Evolutionary conservation across 2,113 vertebrate genomes (phyloP).

Genomic region (Nesospiza acunhae): DNA sequence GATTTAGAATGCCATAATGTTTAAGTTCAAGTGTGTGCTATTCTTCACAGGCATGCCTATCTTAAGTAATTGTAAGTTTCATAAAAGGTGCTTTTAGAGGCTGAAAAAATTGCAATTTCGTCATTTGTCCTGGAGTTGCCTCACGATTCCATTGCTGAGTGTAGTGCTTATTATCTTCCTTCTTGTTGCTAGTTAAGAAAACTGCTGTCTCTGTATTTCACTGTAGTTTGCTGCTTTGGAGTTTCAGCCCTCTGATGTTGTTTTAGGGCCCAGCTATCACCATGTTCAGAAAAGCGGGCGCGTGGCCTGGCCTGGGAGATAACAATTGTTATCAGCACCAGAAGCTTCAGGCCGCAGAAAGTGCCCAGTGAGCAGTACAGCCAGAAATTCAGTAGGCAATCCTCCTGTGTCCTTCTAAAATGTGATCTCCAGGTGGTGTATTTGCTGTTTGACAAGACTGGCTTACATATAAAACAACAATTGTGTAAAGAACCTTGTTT

Average conservation of each 20-base stretch:
- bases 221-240: neutral
- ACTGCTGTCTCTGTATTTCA: neutral
- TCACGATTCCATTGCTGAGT: neutral
- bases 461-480: neutral
- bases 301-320: constrained; percentile 12
- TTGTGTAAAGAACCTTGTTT: neutral
- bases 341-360: neutral
- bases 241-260: neutral
- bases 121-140: neutral
- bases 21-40: neutral
- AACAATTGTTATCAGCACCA: constrained; percentile 33
- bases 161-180: neutral
- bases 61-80: neutral
- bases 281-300: rapidly evolving
- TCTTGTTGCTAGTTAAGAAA: neutral
- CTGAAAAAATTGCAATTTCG: neutral
- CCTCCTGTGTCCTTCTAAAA: neutral
- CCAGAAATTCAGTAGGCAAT: neutral
- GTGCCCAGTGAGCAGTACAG: neutral
- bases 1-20: neutral
- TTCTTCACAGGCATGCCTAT: neutral
- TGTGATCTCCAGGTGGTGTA: neutral
- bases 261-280: neutral
- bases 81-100: neutral
- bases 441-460: neutral